Percentiles rank a stretch among this genome's conserved stretches.
phyloP scores from a whole-genome alignment of 2,113 vertebrate species.

The Ophiodon elongatus region DNA sequence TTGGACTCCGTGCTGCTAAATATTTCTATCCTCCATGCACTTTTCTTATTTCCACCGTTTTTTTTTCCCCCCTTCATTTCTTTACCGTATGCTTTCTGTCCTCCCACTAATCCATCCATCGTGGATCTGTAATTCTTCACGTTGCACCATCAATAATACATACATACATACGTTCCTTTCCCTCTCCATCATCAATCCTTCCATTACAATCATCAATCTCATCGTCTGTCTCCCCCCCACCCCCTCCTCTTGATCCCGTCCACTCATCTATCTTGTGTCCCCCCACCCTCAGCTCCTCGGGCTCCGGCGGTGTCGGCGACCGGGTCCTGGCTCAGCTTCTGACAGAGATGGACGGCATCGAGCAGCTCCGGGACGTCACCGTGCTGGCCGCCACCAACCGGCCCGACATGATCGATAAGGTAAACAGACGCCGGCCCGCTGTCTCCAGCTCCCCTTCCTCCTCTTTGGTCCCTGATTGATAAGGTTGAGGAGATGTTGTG shows the following conservation, averaged over 20 bases:
- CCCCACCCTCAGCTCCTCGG: slow-evolving; percentile 84
- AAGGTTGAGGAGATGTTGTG: slow-evolving; percentile 53
- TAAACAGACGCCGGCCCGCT: slow-evolving; percentile 74
- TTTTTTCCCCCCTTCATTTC: not conserved
- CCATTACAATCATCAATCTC: not conserved
- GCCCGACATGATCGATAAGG: slow-evolving; percentile 98
- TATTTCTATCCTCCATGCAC: not conserved
- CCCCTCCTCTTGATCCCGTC: not conserved
- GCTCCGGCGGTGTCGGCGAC: slow-evolving; percentile 90
- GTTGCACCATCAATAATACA: slow-evolving; percentile 2
- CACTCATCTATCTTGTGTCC: slow-evolving; percentile 41
- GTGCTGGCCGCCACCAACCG: slow-evolving; percentile 97
- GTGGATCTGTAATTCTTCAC: not conserved
- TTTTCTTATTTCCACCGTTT: not conserved
- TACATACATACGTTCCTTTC: slow-evolving; percentile 3
- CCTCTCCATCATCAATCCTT: slow-evolving; percentile 27
- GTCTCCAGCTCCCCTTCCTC: slow-evolving; percentile 47
- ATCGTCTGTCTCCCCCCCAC: not conserved
- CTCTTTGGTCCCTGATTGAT: slow-evolving; percentile 76
- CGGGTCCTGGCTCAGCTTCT: slow-evolving; percentile 96
- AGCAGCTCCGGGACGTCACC: slow-evolving; percentile 94
- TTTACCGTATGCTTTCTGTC: not conserved
- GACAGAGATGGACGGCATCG: slow-evolving; percentile 98
- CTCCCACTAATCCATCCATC: slow-evolving; percentile 25
- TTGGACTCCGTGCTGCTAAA: not conserved